Evolutionary conservation across 2,113 vertebrate genomes (phyloP).

Genomic region (Hippocampus barbouri): DNA sequence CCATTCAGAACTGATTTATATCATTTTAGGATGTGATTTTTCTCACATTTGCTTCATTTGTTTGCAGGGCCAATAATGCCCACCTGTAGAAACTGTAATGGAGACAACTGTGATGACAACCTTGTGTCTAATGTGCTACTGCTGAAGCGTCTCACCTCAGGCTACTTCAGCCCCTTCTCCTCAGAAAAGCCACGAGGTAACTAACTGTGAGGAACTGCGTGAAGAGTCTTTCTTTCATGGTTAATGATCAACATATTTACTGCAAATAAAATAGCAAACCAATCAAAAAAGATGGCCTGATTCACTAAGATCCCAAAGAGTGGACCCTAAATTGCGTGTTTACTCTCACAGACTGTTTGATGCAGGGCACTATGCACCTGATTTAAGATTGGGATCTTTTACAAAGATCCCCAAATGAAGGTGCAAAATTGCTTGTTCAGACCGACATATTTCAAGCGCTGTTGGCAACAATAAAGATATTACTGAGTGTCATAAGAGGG

Average conservation of each 20-base stretch:
- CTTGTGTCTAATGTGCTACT: constrained; percentile 46
- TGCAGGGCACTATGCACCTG: no score
- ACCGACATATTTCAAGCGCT: no score
- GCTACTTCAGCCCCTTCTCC: constrained; percentile 54
- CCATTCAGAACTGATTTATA: background rate
- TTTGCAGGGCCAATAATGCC: constrained; percentile 29
- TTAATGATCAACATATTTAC: background rate
- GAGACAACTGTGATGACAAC: constrained; percentile 43
- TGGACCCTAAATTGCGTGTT: no score
- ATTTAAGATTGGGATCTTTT: no score
- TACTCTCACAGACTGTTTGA: no score
- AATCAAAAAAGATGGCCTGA: no score
- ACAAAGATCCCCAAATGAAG: no score
- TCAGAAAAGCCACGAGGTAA: constrained; percentile 56
- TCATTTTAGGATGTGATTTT: background rate
- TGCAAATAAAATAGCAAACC: no score
- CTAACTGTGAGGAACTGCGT: background rate
- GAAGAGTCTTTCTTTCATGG: background rate
- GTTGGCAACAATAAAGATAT: background rate
- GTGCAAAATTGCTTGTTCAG: no score
- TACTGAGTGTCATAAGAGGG: no score
- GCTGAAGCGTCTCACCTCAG: constrained; percentile 55
- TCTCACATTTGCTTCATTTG: background rate
- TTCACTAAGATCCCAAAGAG: no score
- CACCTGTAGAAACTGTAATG: constrained; percentile 58